Evolutionary conservation across 2,113 vertebrate species (phyloP), one percentile per base, ranked within the genome.

Genomic region (Pygoscelis antarcticus): DNA sequence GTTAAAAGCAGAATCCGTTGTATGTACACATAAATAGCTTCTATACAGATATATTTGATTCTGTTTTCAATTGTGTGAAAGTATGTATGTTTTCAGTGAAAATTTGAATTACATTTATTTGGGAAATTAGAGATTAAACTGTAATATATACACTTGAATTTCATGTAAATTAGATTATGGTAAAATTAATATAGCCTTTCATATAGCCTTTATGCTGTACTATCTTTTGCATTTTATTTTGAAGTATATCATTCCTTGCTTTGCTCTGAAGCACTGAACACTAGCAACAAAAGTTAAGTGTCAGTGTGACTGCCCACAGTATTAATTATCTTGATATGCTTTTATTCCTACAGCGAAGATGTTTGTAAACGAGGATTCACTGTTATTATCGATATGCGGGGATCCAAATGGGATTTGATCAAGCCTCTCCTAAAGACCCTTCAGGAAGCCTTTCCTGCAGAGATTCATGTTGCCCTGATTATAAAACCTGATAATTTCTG

Each of bases 401-500:
- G 99, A 46, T 99, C 99, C 58, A 99, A 99, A 96, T 99, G 99
- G 99, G 99, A 99, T 90, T 98, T 99, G 96, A 99, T 99, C 97
- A 99, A 99, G 76, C 99, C 99, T 66, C 99, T 99, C 57, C 98
- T 99, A 95, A 99, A 99, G 98, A 99, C 99, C 0, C 98, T 99
- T 89, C 99, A 99, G 97, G 99, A 99, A 98, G 99, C 98, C 34
- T 99, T 99, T 95, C 99, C 99, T 9, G 99, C 98, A 0, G 99
- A 99, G 98, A 99, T 99, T 97, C 99, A 99, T 13, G 99, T 99
- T 91, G 99, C 99, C 38, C 99, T 99, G 94, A 99, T 99, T 98
- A 99, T 99, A 97, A 99, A 99, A 97, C 99, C 99, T 0, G 99
- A 99, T 98, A 99, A 99, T 98, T 99, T 99, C 98, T 99, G 99